Evolutionary conservation across 2,113 vertebrate species (phyloP).

Genomic region (Nematolebias whitei): DNA sequence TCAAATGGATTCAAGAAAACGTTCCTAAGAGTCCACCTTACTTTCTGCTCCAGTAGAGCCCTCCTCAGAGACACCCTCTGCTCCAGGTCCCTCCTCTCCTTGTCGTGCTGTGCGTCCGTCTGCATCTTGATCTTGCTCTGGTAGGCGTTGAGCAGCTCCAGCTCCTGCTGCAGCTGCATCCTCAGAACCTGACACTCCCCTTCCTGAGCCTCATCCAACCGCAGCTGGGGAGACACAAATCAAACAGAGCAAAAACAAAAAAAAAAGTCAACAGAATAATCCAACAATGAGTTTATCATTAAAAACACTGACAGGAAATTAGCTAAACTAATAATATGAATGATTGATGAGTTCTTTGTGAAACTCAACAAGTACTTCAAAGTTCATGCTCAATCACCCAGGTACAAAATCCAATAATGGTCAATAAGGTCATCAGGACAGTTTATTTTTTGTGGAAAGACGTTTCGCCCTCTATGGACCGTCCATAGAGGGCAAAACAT

Average conservation of each 20-base stretch:
- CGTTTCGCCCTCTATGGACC: no score
- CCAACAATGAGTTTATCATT: no score
- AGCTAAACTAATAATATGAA: neutral
- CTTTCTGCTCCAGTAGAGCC: constrained; percentile 81
- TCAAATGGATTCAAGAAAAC: neutral
- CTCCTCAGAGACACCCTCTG: constrained; percentile 80
- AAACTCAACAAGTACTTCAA: no score
- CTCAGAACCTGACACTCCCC: constrained; percentile 79
- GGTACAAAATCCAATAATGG: no score
- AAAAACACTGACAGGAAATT: neutral
- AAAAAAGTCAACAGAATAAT: no score
- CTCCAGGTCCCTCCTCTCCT: constrained; percentile 79
- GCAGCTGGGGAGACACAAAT: constrained; percentile 56
- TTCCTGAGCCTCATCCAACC: constrained; percentile 80
- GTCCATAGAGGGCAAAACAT: no score
- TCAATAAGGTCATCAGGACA: no score
- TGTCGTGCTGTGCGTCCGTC: constrained; percentile 80
- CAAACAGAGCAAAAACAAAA: neutral
- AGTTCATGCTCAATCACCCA: no score
- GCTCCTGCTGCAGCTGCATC: constrained; percentile 82
- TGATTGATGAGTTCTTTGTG: no score
- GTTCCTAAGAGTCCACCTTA: constrained; percentile 27
- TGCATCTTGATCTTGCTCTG: constrained; percentile 85
- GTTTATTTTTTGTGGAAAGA: no score
- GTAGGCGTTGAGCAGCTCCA: constrained; percentile 81